Evolutionary conservation across 2,888 invertebrate genomes (phyloP).

Genomic region (Drosophila prostipennis): DNA sequence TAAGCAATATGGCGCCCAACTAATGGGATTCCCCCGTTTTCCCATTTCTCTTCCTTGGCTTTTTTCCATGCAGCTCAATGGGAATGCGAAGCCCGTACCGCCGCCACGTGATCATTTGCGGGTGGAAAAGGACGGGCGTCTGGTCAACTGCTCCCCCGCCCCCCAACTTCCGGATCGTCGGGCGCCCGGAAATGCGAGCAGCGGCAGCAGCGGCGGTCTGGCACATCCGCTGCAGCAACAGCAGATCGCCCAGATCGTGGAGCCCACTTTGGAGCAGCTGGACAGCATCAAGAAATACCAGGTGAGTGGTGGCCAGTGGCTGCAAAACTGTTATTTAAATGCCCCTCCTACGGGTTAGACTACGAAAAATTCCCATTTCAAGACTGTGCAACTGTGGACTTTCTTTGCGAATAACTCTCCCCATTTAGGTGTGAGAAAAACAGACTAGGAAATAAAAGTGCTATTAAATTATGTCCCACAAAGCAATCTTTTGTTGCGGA

Average conservation of each 20-base stretch:
- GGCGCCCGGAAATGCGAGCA: slow-evolving; percentile 66
- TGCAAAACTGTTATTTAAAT: background rate
- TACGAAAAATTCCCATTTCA: slow-evolving; percentile 15
- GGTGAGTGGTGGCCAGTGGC: slow-evolving; percentile 85
- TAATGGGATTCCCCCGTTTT: slow-evolving; percentile 23
- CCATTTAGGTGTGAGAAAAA: background rate
- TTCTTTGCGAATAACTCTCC: background rate
- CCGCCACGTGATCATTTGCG: slow-evolving; percentile 88
- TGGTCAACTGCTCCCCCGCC: slow-evolving; percentile 88
- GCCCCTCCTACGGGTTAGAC: slow-evolving; percentile 53
- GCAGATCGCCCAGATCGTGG: slow-evolving; percentile 84
- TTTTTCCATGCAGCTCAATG: slow-evolving; percentile 79
- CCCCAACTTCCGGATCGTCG: slow-evolving; percentile 88
- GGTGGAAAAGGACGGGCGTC: slow-evolving; percentile 87
- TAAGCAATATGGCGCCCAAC: slow-evolving; percentile 4
- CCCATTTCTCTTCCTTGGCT: background rate
- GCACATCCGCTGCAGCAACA: slow-evolving; percentile 83
- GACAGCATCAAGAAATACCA: slow-evolving; percentile 97
- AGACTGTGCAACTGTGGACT: slow-evolving; percentile 20
- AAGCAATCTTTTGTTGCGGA: background rate
- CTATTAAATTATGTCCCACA: background rate
- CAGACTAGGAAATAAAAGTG: background rate
- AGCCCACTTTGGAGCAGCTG: slow-evolving; percentile 93
- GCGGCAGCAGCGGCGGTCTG: slow-evolving; percentile 76
- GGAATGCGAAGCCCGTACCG: slow-evolving; percentile 83